Percentiles rank a stretch among this genome's conserved stretches.
Conservation (phyloP, 2,113 vertebrate genomes). For the Pardalotus punctatus region DNA sequence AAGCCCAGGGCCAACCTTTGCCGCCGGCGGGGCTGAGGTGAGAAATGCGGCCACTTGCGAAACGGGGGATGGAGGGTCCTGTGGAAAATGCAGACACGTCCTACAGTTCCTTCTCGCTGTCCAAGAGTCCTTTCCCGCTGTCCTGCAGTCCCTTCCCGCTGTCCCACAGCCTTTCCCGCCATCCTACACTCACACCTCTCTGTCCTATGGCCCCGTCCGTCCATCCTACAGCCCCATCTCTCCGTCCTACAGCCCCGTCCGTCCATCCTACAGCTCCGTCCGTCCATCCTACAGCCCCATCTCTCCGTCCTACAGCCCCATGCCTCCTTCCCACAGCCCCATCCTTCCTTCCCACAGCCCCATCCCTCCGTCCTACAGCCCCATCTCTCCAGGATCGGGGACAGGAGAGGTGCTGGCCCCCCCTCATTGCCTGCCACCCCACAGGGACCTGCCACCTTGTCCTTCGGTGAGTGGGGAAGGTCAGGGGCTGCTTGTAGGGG, state of each 20-base stretch:
- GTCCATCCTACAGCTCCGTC: fast-evolving
- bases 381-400: background rate
- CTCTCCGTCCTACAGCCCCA: background rate
- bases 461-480: background rate
- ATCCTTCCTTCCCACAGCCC: background rate
- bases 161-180: fast-evolving
- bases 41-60: background rate
- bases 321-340: fast-evolving
- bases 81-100: background rate
- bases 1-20: background rate
- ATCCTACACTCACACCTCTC: fast-evolving
- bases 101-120: background rate
- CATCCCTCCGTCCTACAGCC: background rate
- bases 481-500: background rate
- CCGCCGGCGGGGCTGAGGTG: background rate
- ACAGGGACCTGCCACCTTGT: background rate
- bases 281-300: fast-evolving
- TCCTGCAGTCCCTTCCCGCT: fast-evolving
- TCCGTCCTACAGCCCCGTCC: fast-evolving
- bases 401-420: background rate
- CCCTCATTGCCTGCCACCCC: background rate
- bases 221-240: background rate
- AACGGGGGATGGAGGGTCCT: background rate
- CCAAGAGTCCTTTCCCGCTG: fast-evolving
- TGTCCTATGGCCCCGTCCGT: background rate